Conservation (phyloP, 1,140 invertebrate genomes). For the Zelostemma sp. region DNA sequence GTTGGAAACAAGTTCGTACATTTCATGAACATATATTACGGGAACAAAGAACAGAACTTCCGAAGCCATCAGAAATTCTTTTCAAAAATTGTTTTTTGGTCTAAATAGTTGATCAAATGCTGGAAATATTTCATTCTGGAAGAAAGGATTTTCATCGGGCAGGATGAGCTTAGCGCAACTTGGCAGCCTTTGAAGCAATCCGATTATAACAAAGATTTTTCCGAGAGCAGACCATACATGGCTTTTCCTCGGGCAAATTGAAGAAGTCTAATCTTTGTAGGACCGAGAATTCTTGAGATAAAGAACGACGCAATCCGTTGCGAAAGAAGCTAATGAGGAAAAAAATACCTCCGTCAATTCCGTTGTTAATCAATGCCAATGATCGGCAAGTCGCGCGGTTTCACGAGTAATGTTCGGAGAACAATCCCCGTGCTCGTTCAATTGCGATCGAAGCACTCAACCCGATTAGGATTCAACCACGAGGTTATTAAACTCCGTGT, state of each 20-base stretch:
- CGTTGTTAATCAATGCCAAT: too few relatives aligned
- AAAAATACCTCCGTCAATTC: too few relatives aligned
- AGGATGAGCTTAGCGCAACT: background rate
- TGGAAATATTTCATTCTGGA: too few relatives aligned
- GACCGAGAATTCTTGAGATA: background rate
- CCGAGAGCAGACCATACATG: background rate
- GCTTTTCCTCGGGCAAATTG: background rate
- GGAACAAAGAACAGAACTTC: too few relatives aligned
- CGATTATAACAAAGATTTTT: slow-evolving; percentile 1
- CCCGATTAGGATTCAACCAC: background rate
- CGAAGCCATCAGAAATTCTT: too few relatives aligned
- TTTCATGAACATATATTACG: background rate
- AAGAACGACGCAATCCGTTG: background rate
- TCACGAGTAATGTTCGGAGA: background rate
- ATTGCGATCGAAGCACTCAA: background rate
- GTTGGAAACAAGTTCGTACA: background rate
- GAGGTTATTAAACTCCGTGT: background rate
- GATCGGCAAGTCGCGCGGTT: background rate
- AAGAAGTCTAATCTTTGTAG: background rate
- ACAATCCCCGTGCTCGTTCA: background rate
- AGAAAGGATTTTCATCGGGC: background rate
- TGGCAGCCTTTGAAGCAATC: background rate
- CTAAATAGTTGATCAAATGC: background rate
- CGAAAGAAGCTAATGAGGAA: too few relatives aligned
- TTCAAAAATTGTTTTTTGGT: background rate